Base-by-base conservation (phyloP, 1,140 invertebrate genomes). In the Pararge aegeria region DNA sequence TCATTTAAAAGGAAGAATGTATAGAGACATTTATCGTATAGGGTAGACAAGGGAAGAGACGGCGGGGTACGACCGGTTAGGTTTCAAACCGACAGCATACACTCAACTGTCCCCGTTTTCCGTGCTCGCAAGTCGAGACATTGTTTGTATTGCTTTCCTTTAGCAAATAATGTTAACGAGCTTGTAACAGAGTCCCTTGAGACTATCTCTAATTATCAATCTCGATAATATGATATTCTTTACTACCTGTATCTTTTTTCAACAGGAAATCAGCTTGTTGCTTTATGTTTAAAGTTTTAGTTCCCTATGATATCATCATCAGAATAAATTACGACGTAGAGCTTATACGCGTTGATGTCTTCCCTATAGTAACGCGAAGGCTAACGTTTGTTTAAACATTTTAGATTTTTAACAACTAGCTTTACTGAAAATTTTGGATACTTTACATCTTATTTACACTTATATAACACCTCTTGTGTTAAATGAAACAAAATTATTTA, bases 321-420 rank as follows among this genome's bases (percentile, higher is more conserved):
- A 27, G 50, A 42, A 57, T 66, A 61, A 34, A 54, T 50, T 53
- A 64, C 21, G 40, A 13, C 52, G 49, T 66, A 49, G 60, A 67
- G 56, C 48, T 66, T 56, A 52, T 70, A 73, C 83, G 86, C 86
- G 86, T 89, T 89, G 83, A 89, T 76, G 83, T 89, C 86, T 86
- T 86, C 69, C 71, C 69, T 75, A 72, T 46, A 29, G 38, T 55
- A 27, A 55, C 52, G 52, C 19, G 24, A 30, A 18, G 5, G 18
- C 21, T 18, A 40, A 44, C 24, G 9, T 44, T 44, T 44, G 10
- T 21, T 46, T n/a, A 21, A 21, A 12, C 10, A 46, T 46, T 46
- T 21, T 20, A 46, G 3, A 10, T 21, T n/a, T n/a, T n/a, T n/a
- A n/a, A n/a, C n/a, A n/a, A n/a, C n/a, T n/a, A n/a, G n/a, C n/a